phyloP scores from a whole-genome alignment of 2,888 invertebrate species.

The Nephrotoma guestfalica region DNA sequence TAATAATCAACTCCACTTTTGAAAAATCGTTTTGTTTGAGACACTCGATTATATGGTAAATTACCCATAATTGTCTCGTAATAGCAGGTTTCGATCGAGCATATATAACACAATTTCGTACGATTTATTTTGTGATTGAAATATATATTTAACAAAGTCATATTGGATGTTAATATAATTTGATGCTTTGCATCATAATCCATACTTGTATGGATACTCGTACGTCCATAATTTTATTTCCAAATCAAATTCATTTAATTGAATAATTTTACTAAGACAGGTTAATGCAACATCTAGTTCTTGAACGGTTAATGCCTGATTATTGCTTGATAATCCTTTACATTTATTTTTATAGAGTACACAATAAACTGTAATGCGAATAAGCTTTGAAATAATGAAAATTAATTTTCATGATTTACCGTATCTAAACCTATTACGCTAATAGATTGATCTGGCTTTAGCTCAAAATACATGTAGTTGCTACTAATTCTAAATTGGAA shows the following conservation, averaged over 20 bases:
- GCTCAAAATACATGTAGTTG: too few relatives aligned
- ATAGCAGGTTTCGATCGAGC: not conserved
- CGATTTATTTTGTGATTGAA: not conserved
- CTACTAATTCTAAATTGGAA: too few relatives aligned
- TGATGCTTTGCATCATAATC: slow-evolving; percentile 7
- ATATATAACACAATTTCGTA: not conserved
- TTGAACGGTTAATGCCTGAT: too few relatives aligned
- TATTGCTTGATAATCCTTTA: too few relatives aligned
- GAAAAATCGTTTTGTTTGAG: slow-evolving; percentile 9
- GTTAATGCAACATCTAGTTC: too few relatives aligned
- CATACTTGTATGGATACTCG: not conserved
- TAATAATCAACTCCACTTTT: slow-evolving; percentile 12
- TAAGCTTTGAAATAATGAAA: too few relatives aligned
- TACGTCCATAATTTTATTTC: not conserved
- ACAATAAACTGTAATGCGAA: too few relatives aligned
- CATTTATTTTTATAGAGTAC: too few relatives aligned
- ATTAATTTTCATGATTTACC: too few relatives aligned
- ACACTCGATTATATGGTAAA: slow-evolving; percentile 6
- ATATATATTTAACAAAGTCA: not conserved
- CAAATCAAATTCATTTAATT: not conserved
- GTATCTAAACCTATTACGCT: too few relatives aligned
- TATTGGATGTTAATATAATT: slow-evolving; percentile 3
- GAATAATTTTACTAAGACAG: too few relatives aligned
- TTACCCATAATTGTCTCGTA: slow-evolving; percentile 4
- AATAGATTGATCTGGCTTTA: too few relatives aligned